phyloP scores from a whole-genome alignment of 2,888 invertebrate genomes.

The Drosophila planitibia region DNA sequence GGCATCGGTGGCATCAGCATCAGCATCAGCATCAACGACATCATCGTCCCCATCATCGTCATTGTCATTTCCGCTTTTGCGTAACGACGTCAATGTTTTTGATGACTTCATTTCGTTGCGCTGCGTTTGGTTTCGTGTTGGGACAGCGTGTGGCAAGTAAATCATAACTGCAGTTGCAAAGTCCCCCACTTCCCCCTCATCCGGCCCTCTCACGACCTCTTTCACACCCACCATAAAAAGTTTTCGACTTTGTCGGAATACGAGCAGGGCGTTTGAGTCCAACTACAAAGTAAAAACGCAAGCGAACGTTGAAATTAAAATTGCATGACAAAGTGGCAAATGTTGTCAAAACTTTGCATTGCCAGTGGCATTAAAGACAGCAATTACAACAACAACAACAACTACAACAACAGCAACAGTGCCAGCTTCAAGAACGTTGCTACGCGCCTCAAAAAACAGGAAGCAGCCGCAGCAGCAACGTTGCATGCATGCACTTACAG shows the following conservation, averaged over 20 bases:
- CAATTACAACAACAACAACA: background rate
- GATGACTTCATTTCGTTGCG: slow-evolving; percentile 78
- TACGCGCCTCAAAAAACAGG: slow-evolving; percentile 19
- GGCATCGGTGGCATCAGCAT: slow-evolving; percentile 17
- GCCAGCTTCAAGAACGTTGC: slow-evolving; percentile 6
- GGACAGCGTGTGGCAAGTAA: slow-evolving; percentile 65
- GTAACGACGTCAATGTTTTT: slow-evolving; percentile 78
- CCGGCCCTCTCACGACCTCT: slow-evolving; percentile 1
- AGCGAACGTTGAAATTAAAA: slow-evolving; percentile 70
- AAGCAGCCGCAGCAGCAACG: background rate
- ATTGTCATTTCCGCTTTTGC: slow-evolving; percentile 80
- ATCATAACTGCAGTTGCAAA: slow-evolving; percentile 64
- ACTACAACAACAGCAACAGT: background rate
- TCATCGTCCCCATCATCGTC: slow-evolving; percentile 47
- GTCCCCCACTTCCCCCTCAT: background rate
- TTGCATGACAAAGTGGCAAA: slow-evolving; percentile 80
- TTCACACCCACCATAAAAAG: slow-evolving; percentile 58
- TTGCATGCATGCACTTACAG: slow-evolving; percentile 45
- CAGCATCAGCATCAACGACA: slow-evolving; percentile 13
- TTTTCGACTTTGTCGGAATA: slow-evolving; percentile 77
- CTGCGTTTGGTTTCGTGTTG: slow-evolving; percentile 58
- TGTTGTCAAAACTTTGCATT: slow-evolving; percentile 77
- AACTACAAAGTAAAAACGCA: slow-evolving; percentile 68
- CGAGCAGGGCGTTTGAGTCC: slow-evolving; percentile 54
- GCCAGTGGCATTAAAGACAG: slow-evolving; percentile 36